A percentile compares a stretch with the other conserved stretches of the same genome.
phyloP scores from a whole-genome alignment of 2,113 vertebrate species.

The Centrocercus urophasianus region DNA sequence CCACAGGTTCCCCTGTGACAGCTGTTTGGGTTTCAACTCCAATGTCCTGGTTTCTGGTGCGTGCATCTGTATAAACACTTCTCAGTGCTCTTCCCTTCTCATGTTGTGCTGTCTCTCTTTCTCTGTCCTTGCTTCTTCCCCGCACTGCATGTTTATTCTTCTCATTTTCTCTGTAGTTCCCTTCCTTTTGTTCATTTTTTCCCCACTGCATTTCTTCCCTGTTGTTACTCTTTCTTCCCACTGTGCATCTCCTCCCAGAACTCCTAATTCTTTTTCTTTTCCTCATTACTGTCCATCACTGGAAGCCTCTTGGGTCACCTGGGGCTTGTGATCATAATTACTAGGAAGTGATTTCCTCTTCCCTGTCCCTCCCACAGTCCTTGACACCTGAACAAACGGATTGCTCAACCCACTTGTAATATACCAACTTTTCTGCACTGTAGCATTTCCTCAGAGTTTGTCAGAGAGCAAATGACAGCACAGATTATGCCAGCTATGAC shows the following conservation, averaged over 20 bases:
- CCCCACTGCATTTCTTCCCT: not conserved
- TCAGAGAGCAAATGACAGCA: not conserved
- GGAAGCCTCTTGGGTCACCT: not conserved
- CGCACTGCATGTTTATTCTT: not conserved
- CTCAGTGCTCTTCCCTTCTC: not conserved
- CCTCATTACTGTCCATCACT: slow-evolving; percentile 16
- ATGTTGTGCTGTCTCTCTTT: not conserved
- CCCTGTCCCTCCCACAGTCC: not conserved
- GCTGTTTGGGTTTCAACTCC: not conserved
- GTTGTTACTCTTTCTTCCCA: not conserved
- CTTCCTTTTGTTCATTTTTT: not conserved
- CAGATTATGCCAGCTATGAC: not conserved
- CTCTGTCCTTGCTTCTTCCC: slow-evolving; percentile 10
- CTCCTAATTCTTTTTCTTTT: slow-evolving; percentile 7
- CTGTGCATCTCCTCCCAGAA: not conserved
- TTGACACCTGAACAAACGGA: not conserved
- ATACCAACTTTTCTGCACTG: not conserved
- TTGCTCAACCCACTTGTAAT: not conserved
- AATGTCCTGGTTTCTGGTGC: not conserved
- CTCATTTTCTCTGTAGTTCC: slow-evolving; percentile 17
- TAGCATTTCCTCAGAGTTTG: not conserved
- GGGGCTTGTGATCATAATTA: not conserved
- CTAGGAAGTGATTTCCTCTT: not conserved
- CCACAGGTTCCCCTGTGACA: not conserved
- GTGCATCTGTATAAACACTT: slow-evolving; percentile 2